Base-by-base conservation (phyloP, 2,888 invertebrate genomes). In the Poecilobothrus nobilitatus region DNA sequence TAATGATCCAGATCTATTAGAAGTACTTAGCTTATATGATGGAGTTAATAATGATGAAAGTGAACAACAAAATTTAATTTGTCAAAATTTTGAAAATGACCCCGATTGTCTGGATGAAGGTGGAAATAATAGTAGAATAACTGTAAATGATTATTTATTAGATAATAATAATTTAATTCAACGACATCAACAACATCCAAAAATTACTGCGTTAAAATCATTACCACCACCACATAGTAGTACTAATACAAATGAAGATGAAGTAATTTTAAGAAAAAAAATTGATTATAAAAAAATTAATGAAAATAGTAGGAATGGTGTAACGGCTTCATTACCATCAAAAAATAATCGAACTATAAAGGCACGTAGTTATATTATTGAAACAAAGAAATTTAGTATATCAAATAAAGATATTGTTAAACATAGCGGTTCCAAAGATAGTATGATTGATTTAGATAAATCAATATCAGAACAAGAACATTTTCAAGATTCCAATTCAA, bases 1-100 rank as follows among this genome's bases (percentile, higher is more conserved):
- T 4, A 81, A 81, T 71, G 81, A 82, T 74, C 78, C 79, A 53
- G 81, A 82, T 74, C 74, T 78, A 69, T 76, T 82, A 27, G 82
- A 82, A 70, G 80, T 81, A 44, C 76, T 81, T 37, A 82, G 82
- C 71, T 74, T 80, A 66, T 82, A 78, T 69, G 79, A 77, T 68
- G 76, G 76, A 68, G 72, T 75, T 12, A 75, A 73, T 68, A 78
- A 78, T 20, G 79, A 79, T 67, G 76, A 75, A 34, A 74, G 74
- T 67, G 74, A 12, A 37, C 37, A 8, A 7, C 5, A 37, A 37
- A 37, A 37, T 37, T 53, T 18, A n/a, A 53, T 1, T 18, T 18
- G 53, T 53, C 18, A 70, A 64, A 73, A 73, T 65, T 73, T 66
- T 53, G 76, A 5, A 2, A 27, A 73, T 71, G 74, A 77, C 37